Evolutionary conservation across 2,888 invertebrate species (phyloP), one percentile per base, ranked within the genome.

Genomic region (Lordiphosa fenestrarum): DNA sequence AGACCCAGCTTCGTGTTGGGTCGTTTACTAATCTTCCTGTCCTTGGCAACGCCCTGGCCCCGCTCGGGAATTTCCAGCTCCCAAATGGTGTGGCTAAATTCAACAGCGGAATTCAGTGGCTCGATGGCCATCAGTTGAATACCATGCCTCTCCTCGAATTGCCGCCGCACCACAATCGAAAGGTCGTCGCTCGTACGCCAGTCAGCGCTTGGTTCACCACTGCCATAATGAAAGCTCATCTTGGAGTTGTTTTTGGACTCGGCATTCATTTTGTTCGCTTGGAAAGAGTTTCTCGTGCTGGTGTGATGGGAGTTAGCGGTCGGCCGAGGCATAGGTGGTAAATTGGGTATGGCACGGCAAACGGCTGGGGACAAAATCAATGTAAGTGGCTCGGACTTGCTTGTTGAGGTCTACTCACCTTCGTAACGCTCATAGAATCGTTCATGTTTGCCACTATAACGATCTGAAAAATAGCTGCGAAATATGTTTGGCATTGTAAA

Each of bases 81-180:
- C 77, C 77, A 77, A 2, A 77, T 30, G 2, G 68, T 81, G 10
- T 84, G 77, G 30, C 77, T 77, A 5, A 76, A 65, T 1, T 44
- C 62, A 0, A 9, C 21, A n/a, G 7, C 10, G 2, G 66, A 46
- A 6, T 37, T 41, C 3, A 12, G 0, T 1, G 38, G 4, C 3
- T 60, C 56, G 0, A 65, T 2, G 0, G 40, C 54, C 82, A 77
- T 77, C 1, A 77, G 10, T 6, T 84, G 73, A 0, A 54, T 13
- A 0, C 53, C 55, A 2, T 12, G 15, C 0, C 30, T 10, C 44
- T 59, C 46, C 52, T 77, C 77, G 54, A 81, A 56, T 9, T 63
- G 44, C 2, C 77, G 67, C 0, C 77, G 50, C 38, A 68, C 64
- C 44, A 84, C 55, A 58, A 77, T 77, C 3, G 77, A 42, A 21